These are phyloP conservation scores for Tenebrio molitor DNA, from an alignment of 1,140 invertebrate species.

Conservation along the genomic window DNA sequence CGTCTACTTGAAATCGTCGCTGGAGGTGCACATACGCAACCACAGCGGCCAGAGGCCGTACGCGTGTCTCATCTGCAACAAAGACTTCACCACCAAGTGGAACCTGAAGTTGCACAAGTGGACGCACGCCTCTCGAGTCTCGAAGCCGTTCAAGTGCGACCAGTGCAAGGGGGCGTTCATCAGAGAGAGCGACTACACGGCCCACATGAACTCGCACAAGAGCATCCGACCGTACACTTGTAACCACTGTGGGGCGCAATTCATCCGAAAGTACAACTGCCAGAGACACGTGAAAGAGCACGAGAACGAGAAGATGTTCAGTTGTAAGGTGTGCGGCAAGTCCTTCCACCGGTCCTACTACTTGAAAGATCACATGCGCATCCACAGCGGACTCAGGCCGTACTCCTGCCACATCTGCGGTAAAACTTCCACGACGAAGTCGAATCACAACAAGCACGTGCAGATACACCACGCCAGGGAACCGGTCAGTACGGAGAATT, in stretches of 20 bases:
- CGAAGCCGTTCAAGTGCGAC: constrained; percentile 89
- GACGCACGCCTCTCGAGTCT: constrained; percentile 87
- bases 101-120: constrained; percentile 90
- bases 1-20: constrained; percentile 82
- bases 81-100: constrained; percentile 89
- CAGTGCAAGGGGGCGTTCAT: constrained; percentile 87
- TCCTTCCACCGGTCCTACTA: constrained; percentile 90
- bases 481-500: constrained; percentile 86
- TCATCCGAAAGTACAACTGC: constrained; percentile 94
- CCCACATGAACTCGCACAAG: constrained; percentile 88
- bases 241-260: constrained; percentile 94
- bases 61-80: constrained; percentile 86
- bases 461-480: constrained; percentile 90
- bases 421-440: constrained; percentile 88
- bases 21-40: constrained; percentile 85
- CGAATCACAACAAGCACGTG: constrained; percentile 90
- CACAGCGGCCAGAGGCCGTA: constrained; percentile 82
- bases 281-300: constrained; percentile 92
- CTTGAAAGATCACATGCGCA: constrained; percentile 86
- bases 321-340: constrained; percentile 89
- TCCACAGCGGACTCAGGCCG: constrained; percentile 86
- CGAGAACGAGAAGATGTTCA: constrained; percentile 88
- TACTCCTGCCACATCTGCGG: constrained; percentile 89
- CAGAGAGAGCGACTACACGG: constrained; percentile 81
- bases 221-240: constrained; percentile 88